A percentile compares a stretch with the other conserved stretches of the same genome.
Conservation (phyloP, 1,140 invertebrate genomes). For the Agrilus planipennis region DNA sequence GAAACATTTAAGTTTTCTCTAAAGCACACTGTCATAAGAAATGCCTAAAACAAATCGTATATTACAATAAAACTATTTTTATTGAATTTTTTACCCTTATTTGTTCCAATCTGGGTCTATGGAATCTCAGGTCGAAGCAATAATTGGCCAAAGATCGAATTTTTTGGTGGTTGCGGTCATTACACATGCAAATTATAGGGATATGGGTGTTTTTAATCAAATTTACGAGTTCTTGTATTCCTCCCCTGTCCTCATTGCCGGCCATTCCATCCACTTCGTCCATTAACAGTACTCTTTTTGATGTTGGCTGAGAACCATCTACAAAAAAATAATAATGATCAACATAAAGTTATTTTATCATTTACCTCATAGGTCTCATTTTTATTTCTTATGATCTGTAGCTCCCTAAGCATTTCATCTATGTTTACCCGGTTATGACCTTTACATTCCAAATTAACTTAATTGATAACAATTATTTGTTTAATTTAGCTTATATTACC, state of each 20-base stretch:
- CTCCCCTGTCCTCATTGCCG: slow-evolving; percentile 97
- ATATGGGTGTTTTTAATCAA: slow-evolving; percentile 85
- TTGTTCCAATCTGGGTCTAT: slow-evolving; percentile 73
- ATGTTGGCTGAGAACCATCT: slow-evolving; percentile 23
- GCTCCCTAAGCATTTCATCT: no score
- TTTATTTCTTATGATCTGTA: no score
- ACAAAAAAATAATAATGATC: slow-evolving; percentile 35
- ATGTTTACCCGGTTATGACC: no score
- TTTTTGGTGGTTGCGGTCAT: slow-evolving; percentile 89
- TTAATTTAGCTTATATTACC: no score
- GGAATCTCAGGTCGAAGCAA: slow-evolving; percentile 86
- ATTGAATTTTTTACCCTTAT: slow-evolving; percentile 56
- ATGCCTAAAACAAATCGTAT: slow-evolving; percentile 41
- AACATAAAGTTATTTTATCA: no score
- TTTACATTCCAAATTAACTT: no score
- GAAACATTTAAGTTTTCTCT: slow-evolving; percentile 84
- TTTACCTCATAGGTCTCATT: no score
- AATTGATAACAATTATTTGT: no score
- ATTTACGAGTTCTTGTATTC: slow-evolving; percentile 84
- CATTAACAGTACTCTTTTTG: slow-evolving; percentile 90
- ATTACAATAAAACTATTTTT: background rate
- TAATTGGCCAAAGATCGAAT: slow-evolving; percentile 89
- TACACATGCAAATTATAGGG: slow-evolving; percentile 98
- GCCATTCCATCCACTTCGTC: slow-evolving; percentile 99
- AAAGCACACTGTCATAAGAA: slow-evolving; percentile 81